Conservation (phyloP, 2,113 vertebrate genomes). For the Otocyon megalotis region DNA sequence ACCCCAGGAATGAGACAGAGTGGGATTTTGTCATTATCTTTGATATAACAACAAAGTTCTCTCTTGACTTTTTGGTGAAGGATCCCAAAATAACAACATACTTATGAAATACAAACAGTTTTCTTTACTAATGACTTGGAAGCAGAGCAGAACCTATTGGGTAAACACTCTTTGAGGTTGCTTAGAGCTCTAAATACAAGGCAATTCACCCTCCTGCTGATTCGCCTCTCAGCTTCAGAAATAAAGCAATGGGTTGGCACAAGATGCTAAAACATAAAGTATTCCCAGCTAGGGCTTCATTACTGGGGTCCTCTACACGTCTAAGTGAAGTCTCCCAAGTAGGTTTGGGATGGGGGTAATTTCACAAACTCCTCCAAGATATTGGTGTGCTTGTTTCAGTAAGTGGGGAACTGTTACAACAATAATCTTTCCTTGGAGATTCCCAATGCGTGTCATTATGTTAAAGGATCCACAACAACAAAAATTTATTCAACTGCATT, state of each 20-base stretch:
- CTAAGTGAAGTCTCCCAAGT: no score
- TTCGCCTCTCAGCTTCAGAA: neutral
- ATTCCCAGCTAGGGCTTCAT: neutral
- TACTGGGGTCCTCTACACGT: accelerated
- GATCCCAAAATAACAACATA: neutral
- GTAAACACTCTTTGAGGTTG: neutral
- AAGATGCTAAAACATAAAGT: neutral
- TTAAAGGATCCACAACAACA: neutral
- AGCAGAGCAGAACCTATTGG: neutral
- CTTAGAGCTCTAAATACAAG: neutral
- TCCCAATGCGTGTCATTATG: neutral
- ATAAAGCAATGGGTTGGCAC: neutral
- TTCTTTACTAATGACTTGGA: neutral
- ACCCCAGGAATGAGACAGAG: no score
- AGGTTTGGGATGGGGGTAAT: neutral
- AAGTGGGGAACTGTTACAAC: neutral
- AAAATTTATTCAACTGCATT: neutral
- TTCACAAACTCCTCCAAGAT: neutral
- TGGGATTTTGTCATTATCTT: neutral
- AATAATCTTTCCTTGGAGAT: neutral
- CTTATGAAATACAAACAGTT: neutral
- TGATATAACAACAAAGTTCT: neutral
- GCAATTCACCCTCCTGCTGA: neutral
- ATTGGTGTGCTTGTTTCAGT: neutral
- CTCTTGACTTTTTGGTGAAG: neutral